Base-by-base conservation (phyloP, 2,113 vertebrate species). In the Catharus fuscescens region DNA sequence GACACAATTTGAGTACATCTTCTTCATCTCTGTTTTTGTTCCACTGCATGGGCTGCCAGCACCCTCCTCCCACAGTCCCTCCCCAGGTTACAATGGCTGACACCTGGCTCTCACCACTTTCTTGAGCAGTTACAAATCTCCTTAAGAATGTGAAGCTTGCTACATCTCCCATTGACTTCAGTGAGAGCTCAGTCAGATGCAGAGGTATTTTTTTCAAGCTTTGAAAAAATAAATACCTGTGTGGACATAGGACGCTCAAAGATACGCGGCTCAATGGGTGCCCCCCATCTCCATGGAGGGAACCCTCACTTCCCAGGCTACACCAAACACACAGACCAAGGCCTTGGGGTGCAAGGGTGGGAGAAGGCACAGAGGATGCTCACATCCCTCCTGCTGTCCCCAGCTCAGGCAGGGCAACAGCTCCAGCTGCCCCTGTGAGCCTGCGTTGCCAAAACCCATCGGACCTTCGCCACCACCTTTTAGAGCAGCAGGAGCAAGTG, bases 231-330 rank as follows among this genome's bases (percentile, higher is more conserved):
- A 36, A 64, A 0, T 10, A 32, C 5, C 38, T 59, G 7, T 61
- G n/a, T 42, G 66, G 80, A 73, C 26, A 16, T 19, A 40, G 18
- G 40, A 60, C 31, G 29, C 18, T 31, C 19, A 18, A 50, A 53
- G 18, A 6, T 3, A 14, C 0, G 0, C 0, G 0, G 54, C 18
- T 14, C 24, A 20, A 1, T 0, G 26, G 40, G n/a, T 45, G 6
- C 3, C 6, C 36, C 12, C 4, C 17, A 19, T 13, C 20, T 34
- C 34, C 34, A 36, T 1, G 1, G 32, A 9, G 20, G 44, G 34
- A n/a, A 18, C 11, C 18, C 54, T 78, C 3, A 0, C 5, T 6
- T 40, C 26, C 23, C 62, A 67, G 38, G 77, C 45, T 25, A 83
- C 38, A 56, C 18, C 50, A 53, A 64, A 77, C 44, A 65, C 38